Conservation (phyloP, 1,140 invertebrate species). For the Samia ricini region DNA sequence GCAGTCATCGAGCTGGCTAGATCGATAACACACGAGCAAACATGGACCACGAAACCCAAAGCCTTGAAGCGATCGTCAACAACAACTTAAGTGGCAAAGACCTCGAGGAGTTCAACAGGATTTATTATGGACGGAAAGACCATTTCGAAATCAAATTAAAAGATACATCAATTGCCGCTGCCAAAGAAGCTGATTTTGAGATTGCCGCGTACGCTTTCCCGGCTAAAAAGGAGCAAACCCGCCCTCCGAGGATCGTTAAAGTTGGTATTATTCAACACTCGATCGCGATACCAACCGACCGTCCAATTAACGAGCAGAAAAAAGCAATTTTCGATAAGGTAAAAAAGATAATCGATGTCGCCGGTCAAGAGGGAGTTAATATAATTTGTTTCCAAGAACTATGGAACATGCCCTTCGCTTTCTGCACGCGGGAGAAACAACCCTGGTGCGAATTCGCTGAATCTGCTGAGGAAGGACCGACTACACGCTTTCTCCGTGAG, state of each 20-base stretch:
- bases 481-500: conserved; percentile 89
- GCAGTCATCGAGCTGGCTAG: conserved; percentile 30
- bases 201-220: conserved; percentile 86
- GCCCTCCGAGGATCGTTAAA: conserved; percentile 86
- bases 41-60: conserved; percentile 66
- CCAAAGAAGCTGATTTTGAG: conserved; percentile 83
- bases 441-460: conserved; percentile 99
- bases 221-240: conserved; percentile 81
- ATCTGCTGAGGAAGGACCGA: conserved; percentile 91
- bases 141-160: conserved; percentile 58
- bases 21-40: conserved; percentile 20
- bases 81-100: conserved; percentile 79
- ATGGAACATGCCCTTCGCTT: conserved; percentile 99
- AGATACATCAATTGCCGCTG: conserved; percentile 53
- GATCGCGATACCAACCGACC: conserved; percentile 88
- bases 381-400: conserved; percentile 97
- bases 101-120: conserved; percentile 85
- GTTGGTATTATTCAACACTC: conserved; percentile 95
- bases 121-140: conserved; percentile 84
- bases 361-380: conserved; percentile 90
- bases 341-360: conserved; percentile 88
- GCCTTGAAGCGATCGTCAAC: conserved; percentile 62
- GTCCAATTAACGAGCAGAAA: conserved; percentile 88
- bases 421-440: conserved; percentile 97
- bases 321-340: conserved; percentile 90